A percentile compares a stretch with the other conserved stretches of the same genome.
phyloP scores from a whole-genome alignment of 2,113 vertebrate species.

The Furnarius figulus region DNA sequence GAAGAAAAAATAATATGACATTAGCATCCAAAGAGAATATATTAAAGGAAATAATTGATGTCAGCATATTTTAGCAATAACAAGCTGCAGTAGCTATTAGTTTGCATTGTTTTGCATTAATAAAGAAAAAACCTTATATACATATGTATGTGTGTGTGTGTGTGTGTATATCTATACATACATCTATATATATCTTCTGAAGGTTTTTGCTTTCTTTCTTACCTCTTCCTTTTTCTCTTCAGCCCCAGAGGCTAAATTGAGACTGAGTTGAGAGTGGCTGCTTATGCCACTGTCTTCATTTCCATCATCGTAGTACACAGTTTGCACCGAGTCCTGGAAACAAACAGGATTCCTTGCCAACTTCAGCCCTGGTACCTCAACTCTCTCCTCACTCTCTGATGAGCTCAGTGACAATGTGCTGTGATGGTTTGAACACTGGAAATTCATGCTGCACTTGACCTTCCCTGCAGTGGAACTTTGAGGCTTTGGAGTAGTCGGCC shows the following conservation, averaged over 20 bases:
- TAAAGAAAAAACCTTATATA: not conserved
- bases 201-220: conserved; percentile 50
- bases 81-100: not conserved
- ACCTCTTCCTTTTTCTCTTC: conserved; percentile 80
- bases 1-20: conserved; percentile 21
- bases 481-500: conserved; percentile 78
- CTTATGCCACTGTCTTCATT: conserved; percentile 71
- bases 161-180: no score
- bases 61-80: conserved; percentile 38
- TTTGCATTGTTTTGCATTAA: conserved; percentile 31
- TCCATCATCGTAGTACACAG: conserved; percentile 56
- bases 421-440: conserved; percentile 50
- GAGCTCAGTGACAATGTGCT: conserved; percentile 76
- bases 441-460: conserved; percentile 39
- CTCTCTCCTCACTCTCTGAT: conserved; percentile 68
- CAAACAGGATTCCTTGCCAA: conserved; percentile 54
- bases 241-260: conserved; percentile 14
- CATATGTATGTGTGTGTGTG: not conserved
- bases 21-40: conserved; percentile 23
- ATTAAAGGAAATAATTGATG: conserved; percentile 17
- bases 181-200: not conserved
- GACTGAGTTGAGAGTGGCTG: conserved; percentile 69
- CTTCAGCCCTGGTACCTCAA: conserved; percentile 33
- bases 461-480: conserved; percentile 65
- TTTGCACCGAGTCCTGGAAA: conserved; percentile 43